Conservation (phyloP, 35 echinoderm and acorn worm genomes). For the Hemicentrotus pulcherrimus region DNA sequence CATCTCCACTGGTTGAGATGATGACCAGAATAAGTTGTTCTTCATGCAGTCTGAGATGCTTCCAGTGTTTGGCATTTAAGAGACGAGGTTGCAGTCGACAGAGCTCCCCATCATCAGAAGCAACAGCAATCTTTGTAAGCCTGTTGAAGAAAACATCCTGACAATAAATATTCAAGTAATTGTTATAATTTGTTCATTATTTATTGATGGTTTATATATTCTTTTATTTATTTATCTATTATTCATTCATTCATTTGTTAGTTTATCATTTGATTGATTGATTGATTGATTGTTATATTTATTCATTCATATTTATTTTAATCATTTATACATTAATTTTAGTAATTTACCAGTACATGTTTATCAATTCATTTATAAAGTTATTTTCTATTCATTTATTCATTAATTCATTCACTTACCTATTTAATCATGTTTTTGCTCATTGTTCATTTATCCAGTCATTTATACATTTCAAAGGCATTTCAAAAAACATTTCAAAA, state of each 20-base stretch:
- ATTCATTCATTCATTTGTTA: neutral
- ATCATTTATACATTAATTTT: neutral
- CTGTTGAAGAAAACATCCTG: neutral
- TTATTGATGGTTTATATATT: neutral
- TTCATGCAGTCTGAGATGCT: slow-evolving; percentile 36
- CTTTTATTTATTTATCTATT: neutral
- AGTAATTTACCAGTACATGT: no score
- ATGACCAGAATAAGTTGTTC: slow-evolving; percentile 42
- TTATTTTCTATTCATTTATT: no score
- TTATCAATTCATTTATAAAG: neutral
- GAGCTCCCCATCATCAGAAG: neutral
- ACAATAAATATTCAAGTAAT: no score
- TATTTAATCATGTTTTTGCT: no score
- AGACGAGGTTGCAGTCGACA: slow-evolving; percentile 1
- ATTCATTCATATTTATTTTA: neutral
- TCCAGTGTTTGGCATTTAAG: slow-evolving; percentile 37
- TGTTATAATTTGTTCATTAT: neutral
- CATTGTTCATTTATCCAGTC: no score
- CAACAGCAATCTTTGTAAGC: neutral
- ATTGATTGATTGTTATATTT: neutral
- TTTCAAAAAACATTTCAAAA: no score
- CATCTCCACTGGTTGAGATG: slow-evolving; percentile 61
- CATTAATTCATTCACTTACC: no score
- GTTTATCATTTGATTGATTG: neutral
- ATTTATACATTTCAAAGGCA: no score